Evolutionary conservation across 2,888 invertebrate species (phyloP).

Genomic region (Bellardia pandia): DNA sequence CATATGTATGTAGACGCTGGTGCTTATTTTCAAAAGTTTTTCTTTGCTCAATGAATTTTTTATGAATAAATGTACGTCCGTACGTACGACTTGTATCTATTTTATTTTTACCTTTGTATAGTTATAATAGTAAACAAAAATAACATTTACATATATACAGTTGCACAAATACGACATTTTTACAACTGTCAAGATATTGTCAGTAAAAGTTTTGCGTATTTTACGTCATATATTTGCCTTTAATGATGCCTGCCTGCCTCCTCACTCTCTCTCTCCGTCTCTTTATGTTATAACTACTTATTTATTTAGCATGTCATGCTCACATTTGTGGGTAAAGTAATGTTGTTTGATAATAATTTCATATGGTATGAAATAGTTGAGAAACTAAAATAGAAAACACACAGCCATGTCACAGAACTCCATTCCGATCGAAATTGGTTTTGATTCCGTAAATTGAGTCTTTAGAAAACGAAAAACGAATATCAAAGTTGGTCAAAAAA

Average conservation of each 20-base stretch:
- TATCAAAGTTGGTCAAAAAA: too few species aligned
- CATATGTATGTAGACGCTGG: too few species aligned
- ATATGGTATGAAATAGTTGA: too few species aligned
- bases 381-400: background rate
- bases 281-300: background rate
- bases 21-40: background rate
- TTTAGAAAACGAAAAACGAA: too few species aligned
- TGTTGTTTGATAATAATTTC: background rate
- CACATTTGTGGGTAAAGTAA: background rate
- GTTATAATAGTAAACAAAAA: conserved; percentile 1
- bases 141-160: conserved; percentile 23
- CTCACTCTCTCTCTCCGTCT: too few species aligned
- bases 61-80: background rate
- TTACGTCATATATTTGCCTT: background rate
- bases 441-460: too few species aligned
- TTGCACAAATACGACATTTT: conserved; percentile 17
- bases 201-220: conserved; percentile 40
- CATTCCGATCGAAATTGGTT: too few species aligned
- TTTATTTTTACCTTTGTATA: background rate
- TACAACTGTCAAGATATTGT: conserved; percentile 40
- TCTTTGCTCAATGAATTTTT: conserved; percentile 28
- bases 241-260: background rate
- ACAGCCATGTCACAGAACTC: too few species aligned
- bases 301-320: conserved; percentile 23
- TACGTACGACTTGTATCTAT: background rate